phyloP scores from a whole-genome alignment of 2,888 invertebrate species.

The Octodonta nipae region DNA sequence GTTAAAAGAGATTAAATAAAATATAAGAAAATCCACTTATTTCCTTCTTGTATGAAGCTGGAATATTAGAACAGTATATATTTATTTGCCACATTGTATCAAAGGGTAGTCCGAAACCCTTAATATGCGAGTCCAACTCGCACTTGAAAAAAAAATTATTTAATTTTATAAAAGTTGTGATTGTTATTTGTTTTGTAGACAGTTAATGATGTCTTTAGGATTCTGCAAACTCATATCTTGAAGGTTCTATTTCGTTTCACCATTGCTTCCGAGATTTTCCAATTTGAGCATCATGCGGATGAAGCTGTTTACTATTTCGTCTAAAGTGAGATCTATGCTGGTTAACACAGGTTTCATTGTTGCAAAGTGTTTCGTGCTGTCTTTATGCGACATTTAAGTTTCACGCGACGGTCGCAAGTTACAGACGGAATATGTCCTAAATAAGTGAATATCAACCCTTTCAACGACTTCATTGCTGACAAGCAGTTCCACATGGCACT shows the following conservation, averaged over 20 bases:
- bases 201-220: neutral
- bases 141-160: no score
- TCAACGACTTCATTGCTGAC: conserved; percentile 1
- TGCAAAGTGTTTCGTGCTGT: neutral
- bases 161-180: no score
- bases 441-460: neutral
- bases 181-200: neutral
- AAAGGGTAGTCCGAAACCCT: no score
- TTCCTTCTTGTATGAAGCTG: no score
- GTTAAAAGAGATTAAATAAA: no score
- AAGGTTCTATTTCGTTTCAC: neutral
- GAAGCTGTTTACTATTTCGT: neutral
- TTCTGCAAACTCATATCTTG: conserved; percentile 1
- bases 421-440: neutral
- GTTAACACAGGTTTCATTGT: neutral
- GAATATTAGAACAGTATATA: no score
- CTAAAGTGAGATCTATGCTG: conserved; percentile 1
- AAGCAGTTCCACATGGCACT: conserved; percentile 1
- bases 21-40: no score
- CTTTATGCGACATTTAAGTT: neutral
- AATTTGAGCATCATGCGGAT: neutral
- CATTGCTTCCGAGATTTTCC: neutral
- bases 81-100: no score
- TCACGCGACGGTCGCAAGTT: no score
- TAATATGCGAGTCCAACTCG: no score